phyloP scores from a whole-genome alignment of 1,140 invertebrate species.

The Papilio xuthus region DNA sequence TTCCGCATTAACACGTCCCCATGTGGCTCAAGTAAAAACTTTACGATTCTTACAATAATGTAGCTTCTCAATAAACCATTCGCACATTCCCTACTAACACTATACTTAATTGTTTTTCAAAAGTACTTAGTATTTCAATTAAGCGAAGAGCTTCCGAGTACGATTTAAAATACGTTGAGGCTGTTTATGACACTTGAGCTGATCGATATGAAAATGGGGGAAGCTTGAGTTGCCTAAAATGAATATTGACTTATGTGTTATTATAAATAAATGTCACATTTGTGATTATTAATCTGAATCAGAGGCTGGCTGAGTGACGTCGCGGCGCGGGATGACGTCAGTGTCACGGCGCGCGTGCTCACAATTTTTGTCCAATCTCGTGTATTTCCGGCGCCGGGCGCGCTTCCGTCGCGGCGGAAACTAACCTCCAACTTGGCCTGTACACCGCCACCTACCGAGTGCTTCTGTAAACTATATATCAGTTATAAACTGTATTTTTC shows the following conservation, averaged over 20 bases:
- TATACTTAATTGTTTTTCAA: neutral
- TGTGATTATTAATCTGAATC: no score
- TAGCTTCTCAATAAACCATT: neutral
- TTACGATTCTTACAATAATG: neutral
- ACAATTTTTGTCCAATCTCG: constrained; percentile 71
- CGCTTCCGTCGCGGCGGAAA: constrained; percentile 56
- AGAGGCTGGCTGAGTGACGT: neutral
- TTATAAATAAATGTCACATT: no score
- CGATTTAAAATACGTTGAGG: no score
- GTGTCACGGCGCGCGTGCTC: constrained; percentile 7
- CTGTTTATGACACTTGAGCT: no score
- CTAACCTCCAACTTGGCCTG: constrained; percentile 44
- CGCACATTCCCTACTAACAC: neutral
- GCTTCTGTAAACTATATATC: neutral
- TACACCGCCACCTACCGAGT: neutral
- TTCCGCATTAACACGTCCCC: constrained; percentile 51
- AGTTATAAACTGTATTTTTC: neutral
- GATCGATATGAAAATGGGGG: no score
- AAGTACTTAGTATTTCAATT: neutral
- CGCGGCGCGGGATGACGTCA: neutral
- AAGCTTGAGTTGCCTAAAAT: no score
- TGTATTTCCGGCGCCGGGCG: constrained; percentile 60
- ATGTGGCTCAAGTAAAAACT: constrained; percentile 46
- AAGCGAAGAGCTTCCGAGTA: neutral
- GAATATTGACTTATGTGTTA: neutral